Base-by-base conservation (phyloP, 2,888 invertebrate genomes). In the Taphrorychus bicolor region DNA sequence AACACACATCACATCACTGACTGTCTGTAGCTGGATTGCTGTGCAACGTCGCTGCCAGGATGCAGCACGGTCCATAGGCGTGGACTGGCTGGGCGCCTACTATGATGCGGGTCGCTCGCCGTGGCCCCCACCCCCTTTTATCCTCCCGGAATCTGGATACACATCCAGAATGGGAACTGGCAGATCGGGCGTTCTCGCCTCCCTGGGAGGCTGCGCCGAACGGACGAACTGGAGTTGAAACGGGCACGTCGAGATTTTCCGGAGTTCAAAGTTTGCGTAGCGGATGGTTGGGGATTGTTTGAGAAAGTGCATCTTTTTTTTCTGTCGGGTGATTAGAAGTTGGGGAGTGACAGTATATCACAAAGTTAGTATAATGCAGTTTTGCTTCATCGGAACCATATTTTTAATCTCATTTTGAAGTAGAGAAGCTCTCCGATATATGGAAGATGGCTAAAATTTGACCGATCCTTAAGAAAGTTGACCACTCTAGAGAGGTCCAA, bases 21-120 rank as follows among this genome's bases (percentile, higher is more conserved):
- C 76, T 77, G 76, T 76, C 77, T 77, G n/a, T 17, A 76, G 77
- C 79, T 77, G 77, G 72, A 56, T 69, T 24, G 56, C 49, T 79
- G 78, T 76, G 80, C 75, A 78, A 74, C 77, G 72, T 76, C 75
- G 77, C 79, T 77, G 60, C 63, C 62, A 54, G 77, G 79, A 76
- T 79, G 79, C 80, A 79, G 79, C 80, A 79, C 79, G 79, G 78
- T 80, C 81, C 81, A 81, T 81, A 82, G 82, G 82, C 82, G 82
- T 82, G 80, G 82, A 82, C 82, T 82, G 82, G 80, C 81, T 81
- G 81, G 42, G 81, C 66, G 67, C 67, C 65, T 66, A 61, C 70
- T 80, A 78, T 68, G 62, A 78, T 68, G 62, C 67, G 63, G 67
- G 64, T 59, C 69, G 63, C 64, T 59, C 59, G 54, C n/a, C 54